phyloP scores from a whole-genome alignment of 2,797 vertebrate species.

The Tapera naevia region DNA sequence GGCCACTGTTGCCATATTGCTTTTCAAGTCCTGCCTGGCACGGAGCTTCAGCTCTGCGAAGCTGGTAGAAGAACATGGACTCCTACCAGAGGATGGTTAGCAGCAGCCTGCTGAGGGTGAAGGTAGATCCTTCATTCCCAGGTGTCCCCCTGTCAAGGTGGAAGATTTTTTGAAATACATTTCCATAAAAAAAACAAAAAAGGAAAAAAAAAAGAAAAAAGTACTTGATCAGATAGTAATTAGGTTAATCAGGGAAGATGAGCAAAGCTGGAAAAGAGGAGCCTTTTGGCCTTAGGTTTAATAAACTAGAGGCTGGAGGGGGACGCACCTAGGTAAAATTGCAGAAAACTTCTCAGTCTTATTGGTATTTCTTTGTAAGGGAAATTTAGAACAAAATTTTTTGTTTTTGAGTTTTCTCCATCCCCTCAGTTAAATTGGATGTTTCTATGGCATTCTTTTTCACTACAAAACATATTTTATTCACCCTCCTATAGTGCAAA shows the following conservation, averaged over 20 bases:
- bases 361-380: neutral
- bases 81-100: neutral
- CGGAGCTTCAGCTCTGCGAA: neutral
- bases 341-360: neutral
- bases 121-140: neutral
- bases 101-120: neutral
- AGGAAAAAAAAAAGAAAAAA: neutral
- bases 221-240: neutral
- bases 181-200: neutral
- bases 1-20: rapidly evolving
- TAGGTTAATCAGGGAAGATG: neutral
- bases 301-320: neutral
- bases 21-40: rapidly evolving
- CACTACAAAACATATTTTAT: slow-evolving; percentile 17
- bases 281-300: neutral
- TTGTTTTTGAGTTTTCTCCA: neutral
- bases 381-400: neutral
- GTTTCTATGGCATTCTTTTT: neutral
- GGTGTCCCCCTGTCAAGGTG: neutral
- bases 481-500: slow-evolving; percentile 21
- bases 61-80: neutral
- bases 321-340: neutral
- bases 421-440: neutral
- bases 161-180: neutral
- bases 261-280: neutral